Evolutionary conservation across 2,888 invertebrate genomes (phyloP), one percentile per base, ranked within the genome.

Genomic region (Yponomeuta sedellus): DNA sequence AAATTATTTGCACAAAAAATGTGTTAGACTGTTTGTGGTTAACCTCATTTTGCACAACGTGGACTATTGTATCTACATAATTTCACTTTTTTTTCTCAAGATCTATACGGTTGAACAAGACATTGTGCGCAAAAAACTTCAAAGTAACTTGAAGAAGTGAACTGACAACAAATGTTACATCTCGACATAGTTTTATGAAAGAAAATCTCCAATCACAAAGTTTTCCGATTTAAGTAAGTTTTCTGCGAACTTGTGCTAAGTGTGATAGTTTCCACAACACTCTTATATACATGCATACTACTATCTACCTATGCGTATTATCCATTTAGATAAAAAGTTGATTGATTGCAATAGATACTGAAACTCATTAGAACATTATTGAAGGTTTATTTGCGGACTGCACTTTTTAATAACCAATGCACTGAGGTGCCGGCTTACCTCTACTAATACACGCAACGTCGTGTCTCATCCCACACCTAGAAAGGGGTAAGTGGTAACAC

Each of bases 1-100:
- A 89, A 86, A 85, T 83, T 91, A 89, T 90, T 91, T 90, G 88
- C 88, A 88, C 88, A 82, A 86, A 90, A 86, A 85, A 71, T 84
- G 82, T 85, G 86, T 85, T 86, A 88, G 86, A 86, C 77, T 81
- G 80, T 79, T 79, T 79, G 28, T 82, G 90, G 89, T 88, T 91
- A 90, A 91, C 90, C 90, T 90, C 88, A 84, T 82, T 89, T 76
- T 73, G 78, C 74, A 89, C 86, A 89, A 87, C 80, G 85, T 76
- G 73, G 73, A 71, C 75, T 79, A 76, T 82, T 85, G 78, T 85
- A 34, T 34, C 34, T 34, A 62, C 39, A 25, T 59, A 6, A 59
- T 11, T 59, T 59, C 10, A 12, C 20, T 2, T 16, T 16, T 44
- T 52, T 22, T 59, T 59, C 59, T 59, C 11, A 11, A 20, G 25